These are phyloP conservation scores for Zaprionus taronus DNA, from an alignment of 1,140 invertebrate species.

Conservation along the genomic window DNA sequence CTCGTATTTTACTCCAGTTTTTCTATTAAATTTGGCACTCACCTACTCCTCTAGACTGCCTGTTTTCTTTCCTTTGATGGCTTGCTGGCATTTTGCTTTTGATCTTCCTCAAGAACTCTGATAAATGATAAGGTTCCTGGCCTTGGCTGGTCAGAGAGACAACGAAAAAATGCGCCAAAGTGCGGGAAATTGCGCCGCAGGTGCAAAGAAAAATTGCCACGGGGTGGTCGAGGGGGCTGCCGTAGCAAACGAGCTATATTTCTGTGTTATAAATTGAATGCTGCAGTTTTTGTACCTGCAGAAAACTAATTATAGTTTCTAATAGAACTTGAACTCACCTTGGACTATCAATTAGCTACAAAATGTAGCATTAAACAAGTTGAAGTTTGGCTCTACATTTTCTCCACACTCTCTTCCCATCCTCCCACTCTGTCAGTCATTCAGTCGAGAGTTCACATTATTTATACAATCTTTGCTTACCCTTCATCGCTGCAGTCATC, in stretches of 20 bases:
- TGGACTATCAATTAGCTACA: constrained; percentile 17
- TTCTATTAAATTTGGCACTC: constrained; percentile 25
- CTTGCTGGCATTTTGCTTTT: constrained; percentile 61
- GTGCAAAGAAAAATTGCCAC: constrained; percentile 45
- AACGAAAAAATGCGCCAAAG: constrained; percentile 62
- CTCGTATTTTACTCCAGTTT: not conserved
- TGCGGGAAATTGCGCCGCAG: constrained; percentile 70
- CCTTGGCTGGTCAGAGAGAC: constrained; percentile 11
- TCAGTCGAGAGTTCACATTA: not conserved
- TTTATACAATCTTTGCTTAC: not conserved
- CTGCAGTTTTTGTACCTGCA: not conserved
- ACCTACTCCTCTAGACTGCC: not conserved
- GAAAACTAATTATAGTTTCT: constrained; percentile 17
- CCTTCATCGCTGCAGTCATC: not conserved
- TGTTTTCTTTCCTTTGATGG: constrained; percentile 54
- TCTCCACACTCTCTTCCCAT: no score
- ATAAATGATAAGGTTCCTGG: constrained; percentile 72
- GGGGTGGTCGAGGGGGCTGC: not conserved
- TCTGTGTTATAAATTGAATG: not conserved
- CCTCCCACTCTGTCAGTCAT: not conserved
- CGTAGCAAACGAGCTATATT: not conserved
- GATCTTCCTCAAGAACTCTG: constrained; percentile 63
- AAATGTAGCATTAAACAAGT: not conserved
- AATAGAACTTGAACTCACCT: not conserved
- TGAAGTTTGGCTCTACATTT: not conserved